Evolutionary conservation across 2,113 vertebrate species (phyloP), one percentile per base, ranked within the genome.

Genomic region (Syngnathus scovelli): DNA sequence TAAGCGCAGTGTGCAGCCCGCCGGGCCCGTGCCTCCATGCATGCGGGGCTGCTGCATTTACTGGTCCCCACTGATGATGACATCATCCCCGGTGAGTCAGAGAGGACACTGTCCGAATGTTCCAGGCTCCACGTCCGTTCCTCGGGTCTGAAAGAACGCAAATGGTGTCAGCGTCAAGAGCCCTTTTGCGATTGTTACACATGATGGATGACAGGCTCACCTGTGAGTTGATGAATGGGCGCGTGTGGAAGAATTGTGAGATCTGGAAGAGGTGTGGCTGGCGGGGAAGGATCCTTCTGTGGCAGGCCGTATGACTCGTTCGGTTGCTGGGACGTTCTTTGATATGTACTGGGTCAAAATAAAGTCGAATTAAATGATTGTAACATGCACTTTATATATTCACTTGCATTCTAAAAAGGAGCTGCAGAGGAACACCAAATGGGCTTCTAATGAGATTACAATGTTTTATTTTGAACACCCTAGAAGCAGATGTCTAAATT

Each of bases 71-170:
- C 94, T 0, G 96, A 98, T 55, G 96, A 98, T 79, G 96, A 92
- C 91, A 96, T 92, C 84, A 97, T 93, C 78, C 95, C 95, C 79
- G 95, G 95, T 64, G 94, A 96, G 83, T 98, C 95, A 0, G 96
- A 98, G 79, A 95, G 94, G 86, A 95, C 85, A 52, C 96, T 97
- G 85, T 96, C 95, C 0, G 95, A 96, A 82, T 90, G 90, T 78
- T 98, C 95, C 89, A 96, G 87, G 92, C 96, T 96, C 96, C 94
- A 98, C 27, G 95, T 97, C 85, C 94, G 94, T 86, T 95, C 95
- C 85, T 96, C 95, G 0, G 96, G 95, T 91, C 96, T 98, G 89
- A 82, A 69, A 76, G 77, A 66, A 66, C 76, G 55, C 68, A 69
- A 70, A 33, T 56, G 36, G 70, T 75, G 76, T 81, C 72, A 55